phyloP scores from a whole-genome alignment of 2,888 invertebrate genomes.

The Diabrotica balteata region DNA sequence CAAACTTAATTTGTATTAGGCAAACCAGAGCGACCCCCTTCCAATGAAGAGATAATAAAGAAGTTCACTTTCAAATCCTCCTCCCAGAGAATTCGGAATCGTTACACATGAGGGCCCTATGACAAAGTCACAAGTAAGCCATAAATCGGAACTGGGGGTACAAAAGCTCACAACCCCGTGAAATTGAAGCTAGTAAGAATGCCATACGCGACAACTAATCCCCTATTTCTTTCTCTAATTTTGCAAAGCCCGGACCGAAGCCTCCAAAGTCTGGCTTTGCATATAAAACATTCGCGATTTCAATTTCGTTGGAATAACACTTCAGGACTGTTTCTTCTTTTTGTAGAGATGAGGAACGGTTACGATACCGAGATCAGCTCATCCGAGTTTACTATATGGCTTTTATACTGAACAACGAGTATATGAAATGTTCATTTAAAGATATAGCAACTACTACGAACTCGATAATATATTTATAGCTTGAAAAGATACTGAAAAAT shows the following conservation, averaged over 20 bases:
- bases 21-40: too few species aligned
- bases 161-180: constrained; percentile 56
- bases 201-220: constrained; percentile 58
- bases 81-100: constrained; percentile 20
- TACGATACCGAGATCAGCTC: not conserved
- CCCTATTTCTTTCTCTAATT: constrained; percentile 59
- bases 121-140: constrained; percentile 40
- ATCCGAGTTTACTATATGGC: too few species aligned
- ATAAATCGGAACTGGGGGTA: constrained; percentile 52
- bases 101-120: constrained; percentile 31
- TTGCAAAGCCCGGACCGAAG: constrained; percentile 54
- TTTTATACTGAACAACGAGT: too few species aligned
- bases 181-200: constrained; percentile 57
- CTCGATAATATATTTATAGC: too few species aligned
- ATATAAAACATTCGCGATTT: constrained; percentile 57
- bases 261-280: constrained; percentile 57
- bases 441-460: too few species aligned
- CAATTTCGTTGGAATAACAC: constrained; percentile 52
- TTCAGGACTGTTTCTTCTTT: constrained; percentile 21
- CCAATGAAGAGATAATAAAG: constrained; percentile 30
- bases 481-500: too few species aligned
- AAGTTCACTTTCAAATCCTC: constrained; percentile 16
- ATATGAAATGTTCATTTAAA: too few species aligned
- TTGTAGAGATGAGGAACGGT: constrained; percentile 6
- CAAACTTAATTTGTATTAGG: too few species aligned